Evolutionary conservation across 2,113 vertebrate genomes (phyloP), one percentile per base, ranked within the genome.

Genomic region (Tachuris rubrigastra): DNA sequence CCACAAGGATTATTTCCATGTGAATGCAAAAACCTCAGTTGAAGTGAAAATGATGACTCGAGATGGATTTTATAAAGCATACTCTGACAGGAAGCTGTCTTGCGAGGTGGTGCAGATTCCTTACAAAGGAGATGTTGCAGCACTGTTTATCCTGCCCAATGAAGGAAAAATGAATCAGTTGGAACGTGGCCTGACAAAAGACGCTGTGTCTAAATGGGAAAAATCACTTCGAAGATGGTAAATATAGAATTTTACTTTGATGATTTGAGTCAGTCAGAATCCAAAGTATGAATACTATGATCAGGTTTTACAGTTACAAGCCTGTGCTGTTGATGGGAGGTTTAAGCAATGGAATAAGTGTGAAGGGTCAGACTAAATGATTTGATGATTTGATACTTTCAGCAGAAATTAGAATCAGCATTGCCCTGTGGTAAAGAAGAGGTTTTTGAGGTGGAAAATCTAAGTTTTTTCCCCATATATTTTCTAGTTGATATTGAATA

Each of bases 41-140:
- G 82, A 97, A 95, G 93, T 97, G 81, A 71, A 93, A 18, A 93
- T 96, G 93, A 97, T 97, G 95, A 42, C 6, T 65, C 37, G 25
- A 79, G 68, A 66, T 10, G 93, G 84, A 68, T 85, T 85, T 77
- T 97, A 96, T 79, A 90, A 89, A 59, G 41, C 55, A 18, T 41
- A 74, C 22, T 44, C 94, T 42, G 98, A 98, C 78, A 55, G 67
- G 6, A 44, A 90, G 3, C 69, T 98, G 5, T 96, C 96, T 49
- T 97, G 97, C 2, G 7, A 94, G 12, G 96, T 98, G 83, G 97
- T 99, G 53, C 95, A 98, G 81, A 92, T 99, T 33, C 98, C 98
- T 23, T 99, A 99, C 97, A 98, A 98, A 66, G 97, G 98, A 73
- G 97, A 98, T 74, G 97, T 97, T 78, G 97, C 96, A 71, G 97